phyloP scores from a whole-genome alignment of 2,888 invertebrate genomes.

The Seira musarum region DNA sequence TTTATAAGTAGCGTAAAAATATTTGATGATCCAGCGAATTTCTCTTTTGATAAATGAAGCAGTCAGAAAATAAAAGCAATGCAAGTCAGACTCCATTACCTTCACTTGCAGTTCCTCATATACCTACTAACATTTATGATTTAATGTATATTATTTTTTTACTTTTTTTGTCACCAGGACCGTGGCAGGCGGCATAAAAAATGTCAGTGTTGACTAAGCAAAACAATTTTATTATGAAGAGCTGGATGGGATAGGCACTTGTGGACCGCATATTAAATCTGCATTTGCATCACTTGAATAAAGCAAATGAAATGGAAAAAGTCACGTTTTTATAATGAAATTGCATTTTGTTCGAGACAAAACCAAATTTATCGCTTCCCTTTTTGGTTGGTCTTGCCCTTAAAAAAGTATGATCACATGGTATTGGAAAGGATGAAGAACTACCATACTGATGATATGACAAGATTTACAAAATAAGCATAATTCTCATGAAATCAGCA shows the following conservation, averaged over 20 bases:
- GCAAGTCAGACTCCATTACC: neutral
- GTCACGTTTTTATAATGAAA: conserved; percentile 19
- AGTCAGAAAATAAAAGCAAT: no score
- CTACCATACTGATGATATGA: no score
- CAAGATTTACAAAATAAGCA: conserved; percentile 13
- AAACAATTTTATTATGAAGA: neutral
- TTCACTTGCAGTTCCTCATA: neutral
- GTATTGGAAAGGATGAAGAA: no score
- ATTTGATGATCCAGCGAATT: conserved; percentile 3
- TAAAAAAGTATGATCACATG: neutral
- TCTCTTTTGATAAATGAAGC: conserved; percentile 3
- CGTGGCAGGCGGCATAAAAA: no score
- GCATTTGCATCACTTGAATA: conserved; percentile 20
- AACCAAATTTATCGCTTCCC: neutral
- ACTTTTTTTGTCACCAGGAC: no score
- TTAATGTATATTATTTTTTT: neutral
- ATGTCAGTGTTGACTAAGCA: neutral
- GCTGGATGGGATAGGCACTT: no score
- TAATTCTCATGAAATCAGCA: neutral
- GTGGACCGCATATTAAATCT: conserved; percentile 20
- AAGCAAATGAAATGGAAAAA: conserved; percentile 1
- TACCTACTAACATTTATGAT: neutral
- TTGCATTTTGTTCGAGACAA: no score
- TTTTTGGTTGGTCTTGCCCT: neutral
- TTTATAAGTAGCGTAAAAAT: conserved; percentile 3